Evolutionary conservation across 2,888 invertebrate species (phyloP).

Genomic region (Limenitis camilla): DNA sequence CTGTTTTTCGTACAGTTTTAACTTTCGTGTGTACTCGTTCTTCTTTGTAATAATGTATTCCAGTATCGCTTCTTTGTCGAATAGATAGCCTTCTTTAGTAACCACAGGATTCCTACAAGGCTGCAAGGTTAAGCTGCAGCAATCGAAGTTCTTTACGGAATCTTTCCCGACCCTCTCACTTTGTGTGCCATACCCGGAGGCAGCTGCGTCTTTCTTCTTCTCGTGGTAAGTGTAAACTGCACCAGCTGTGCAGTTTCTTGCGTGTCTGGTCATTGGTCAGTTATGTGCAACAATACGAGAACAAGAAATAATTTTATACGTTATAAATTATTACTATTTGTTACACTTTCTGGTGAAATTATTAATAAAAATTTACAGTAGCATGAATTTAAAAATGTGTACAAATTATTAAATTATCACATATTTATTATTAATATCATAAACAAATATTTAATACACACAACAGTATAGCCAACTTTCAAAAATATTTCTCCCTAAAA

Average conservation of each 20-base stretch:
- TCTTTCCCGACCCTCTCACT: slow-evolving; percentile 93
- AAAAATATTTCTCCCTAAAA: too few species aligned
- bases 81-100: slow-evolving; percentile 89
- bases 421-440: too few species aligned
- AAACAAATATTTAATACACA: too few species aligned
- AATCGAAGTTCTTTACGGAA: slow-evolving; percentile 94
- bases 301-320: too few species aligned
- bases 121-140: slow-evolving; percentile 96
- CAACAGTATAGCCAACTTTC: too few species aligned
- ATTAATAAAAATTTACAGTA: too few species aligned
- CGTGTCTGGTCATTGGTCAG: slow-evolving; percentile 99
- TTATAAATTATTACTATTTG: too few species aligned
- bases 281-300: too few species aligned
- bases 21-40: slow-evolving; percentile 88
- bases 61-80: slow-evolving; percentile 97
- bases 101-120: slow-evolving; percentile 96
- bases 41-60: slow-evolving; percentile 97
- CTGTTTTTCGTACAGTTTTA: slow-evolving; percentile 94
- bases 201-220: slow-evolving; percentile 94
- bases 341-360: too few species aligned
- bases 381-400: not conserved
- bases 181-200: slow-evolving; percentile 94
- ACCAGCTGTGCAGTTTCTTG: slow-evolving; percentile 98
- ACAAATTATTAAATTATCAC: too few species aligned
- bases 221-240: slow-evolving; percentile 99